phyloP scores from a whole-genome alignment of 2,797 vertebrate genomes.

The Galago senegalensis region DNA sequence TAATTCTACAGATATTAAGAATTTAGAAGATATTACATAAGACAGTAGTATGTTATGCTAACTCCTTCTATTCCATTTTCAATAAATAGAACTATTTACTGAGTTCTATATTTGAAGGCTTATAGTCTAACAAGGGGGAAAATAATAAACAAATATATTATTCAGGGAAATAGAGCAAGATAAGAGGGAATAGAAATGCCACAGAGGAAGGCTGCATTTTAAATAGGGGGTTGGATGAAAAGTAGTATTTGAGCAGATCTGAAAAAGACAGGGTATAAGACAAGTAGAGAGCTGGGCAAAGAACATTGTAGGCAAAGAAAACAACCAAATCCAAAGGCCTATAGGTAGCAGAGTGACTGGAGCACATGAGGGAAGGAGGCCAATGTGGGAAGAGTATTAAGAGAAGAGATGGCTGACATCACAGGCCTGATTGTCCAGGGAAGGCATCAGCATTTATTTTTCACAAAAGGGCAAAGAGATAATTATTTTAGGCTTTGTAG shows the following conservation, averaged over 20 bases:
- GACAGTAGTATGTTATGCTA: not conserved
- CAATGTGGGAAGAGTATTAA: not conserved
- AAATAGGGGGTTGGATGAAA: not conserved
- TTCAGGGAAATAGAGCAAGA: not conserved
- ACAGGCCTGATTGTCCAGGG: not conserved
- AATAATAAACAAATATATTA: not conserved
- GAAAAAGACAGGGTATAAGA: not conserved
- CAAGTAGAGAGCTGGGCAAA: not conserved
- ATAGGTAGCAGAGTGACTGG: not conserved
- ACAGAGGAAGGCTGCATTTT: not conserved
- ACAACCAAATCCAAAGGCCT: constrained; percentile 14
- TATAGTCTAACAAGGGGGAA: not conserved
- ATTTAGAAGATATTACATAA: constrained; percentile 13
- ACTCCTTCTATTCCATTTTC: constrained; percentile 40
- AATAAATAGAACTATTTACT: constrained; percentile 34
- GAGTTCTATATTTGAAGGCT: constrained; percentile 46
- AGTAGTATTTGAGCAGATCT: not conserved
- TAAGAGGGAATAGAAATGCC: not conserved
- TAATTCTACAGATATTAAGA: not conserved
- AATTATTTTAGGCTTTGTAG: constrained; percentile 33
- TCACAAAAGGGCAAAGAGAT: not conserved
- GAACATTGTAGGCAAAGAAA: constrained; percentile 15
- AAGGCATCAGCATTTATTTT: not conserved
- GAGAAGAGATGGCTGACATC: not conserved
- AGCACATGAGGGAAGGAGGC: not conserved